Conservation (phyloP, 2,797 vertebrate genomes). For the Neosalanx taihuensis region DNA sequence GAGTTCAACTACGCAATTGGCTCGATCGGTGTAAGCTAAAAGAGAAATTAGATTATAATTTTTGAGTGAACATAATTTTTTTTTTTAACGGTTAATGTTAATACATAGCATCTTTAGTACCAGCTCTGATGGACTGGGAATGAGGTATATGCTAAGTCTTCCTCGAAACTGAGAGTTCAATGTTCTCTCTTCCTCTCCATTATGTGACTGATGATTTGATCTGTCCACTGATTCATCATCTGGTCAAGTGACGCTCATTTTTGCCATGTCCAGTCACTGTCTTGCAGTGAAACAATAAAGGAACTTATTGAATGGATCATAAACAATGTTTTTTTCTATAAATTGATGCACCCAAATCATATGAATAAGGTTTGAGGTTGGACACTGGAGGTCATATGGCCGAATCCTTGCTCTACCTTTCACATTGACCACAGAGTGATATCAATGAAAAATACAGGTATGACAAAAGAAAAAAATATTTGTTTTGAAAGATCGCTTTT, state of each 20-base stretch:
- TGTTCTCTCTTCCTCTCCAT: constrained; percentile 63
- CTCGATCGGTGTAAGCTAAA: constrained; percentile 67
- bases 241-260: constrained; percentile 48
- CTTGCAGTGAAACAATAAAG: constrained; percentile 29
- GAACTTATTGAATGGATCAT: constrained; percentile 36
- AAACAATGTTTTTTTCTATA: constrained; percentile 30
- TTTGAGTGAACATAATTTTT: constrained; percentile 63
- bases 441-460: constrained; percentile 36
- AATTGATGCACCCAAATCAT: constrained; percentile 30
- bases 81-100: constrained; percentile 70
- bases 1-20: constrained; percentile 67
- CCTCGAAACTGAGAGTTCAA: constrained; percentile 56
- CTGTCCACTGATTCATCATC: constrained; percentile 32
- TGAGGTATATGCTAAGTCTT: constrained; percentile 80
- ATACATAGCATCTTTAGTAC: constrained; percentile 74
- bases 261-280: constrained; percentile 38
- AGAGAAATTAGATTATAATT: constrained; percentile 57
- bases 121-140: constrained; percentile 77
- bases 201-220: constrained; percentile 56
- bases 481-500: constrained; percentile 10
- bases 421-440: constrained; percentile 54
- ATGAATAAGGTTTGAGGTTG: constrained; percentile 45
- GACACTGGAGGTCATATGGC: constrained; percentile 55
- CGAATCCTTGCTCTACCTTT: constrained; percentile 55
- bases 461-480: constrained; percentile 1